A percentile compares a stretch with the other conserved stretches of the same genome.
Evolutionary conservation across 2,797 vertebrate species (phyloP).

Genomic region (Selene dorsalis): DNA sequence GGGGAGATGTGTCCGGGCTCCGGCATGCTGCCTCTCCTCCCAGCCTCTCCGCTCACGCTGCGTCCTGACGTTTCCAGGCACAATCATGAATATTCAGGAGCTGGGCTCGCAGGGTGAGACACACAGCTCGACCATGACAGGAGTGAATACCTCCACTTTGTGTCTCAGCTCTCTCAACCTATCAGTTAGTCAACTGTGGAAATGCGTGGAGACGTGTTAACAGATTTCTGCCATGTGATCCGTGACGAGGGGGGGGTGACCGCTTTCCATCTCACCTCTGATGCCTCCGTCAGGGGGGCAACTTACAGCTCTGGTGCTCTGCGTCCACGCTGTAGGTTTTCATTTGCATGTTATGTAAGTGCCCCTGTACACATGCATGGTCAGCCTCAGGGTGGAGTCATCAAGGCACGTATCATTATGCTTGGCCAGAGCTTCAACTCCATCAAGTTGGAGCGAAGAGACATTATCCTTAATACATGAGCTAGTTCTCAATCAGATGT

Average conservation of each 20-base stretch:
- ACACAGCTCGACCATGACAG: slow-evolving; percentile 46
- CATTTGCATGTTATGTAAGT: slow-evolving; percentile 53
- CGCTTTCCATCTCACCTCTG: slow-evolving; percentile 39
- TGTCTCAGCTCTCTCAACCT: slow-evolving; percentile 6
- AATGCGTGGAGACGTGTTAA: slow-evolving; percentile 12
- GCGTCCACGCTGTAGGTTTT: slow-evolving; percentile 3
- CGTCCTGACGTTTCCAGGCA: slow-evolving; percentile 78
- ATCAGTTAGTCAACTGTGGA: slow-evolving; percentile 44
- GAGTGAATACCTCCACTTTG: slow-evolving; percentile 43
- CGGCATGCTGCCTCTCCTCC: slow-evolving; percentile 76
- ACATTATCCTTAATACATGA: slow-evolving; percentile 11
- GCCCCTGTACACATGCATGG: slow-evolving; percentile 26
- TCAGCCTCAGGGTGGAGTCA: slow-evolving; percentile 36
- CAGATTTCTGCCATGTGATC: slow-evolving; percentile 36
- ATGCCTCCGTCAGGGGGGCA: slow-evolving; percentile 3
- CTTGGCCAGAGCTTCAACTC: slow-evolving; percentile 23
- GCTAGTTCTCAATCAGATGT: slow-evolving; percentile 7
- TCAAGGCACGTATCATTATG: slow-evolving; percentile 52
- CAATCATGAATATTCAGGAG: slow-evolving; percentile 84
- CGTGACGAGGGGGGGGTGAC: slow-evolving; percentile 39
- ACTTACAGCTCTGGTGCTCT: slow-evolving; percentile 1
- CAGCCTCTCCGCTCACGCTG: slow-evolving; percentile 60
- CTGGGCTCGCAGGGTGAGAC: slow-evolving; percentile 49
- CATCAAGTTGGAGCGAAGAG: slow-evolving; percentile 31
- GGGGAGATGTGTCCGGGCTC: slow-evolving; percentile 63